Conservation (phyloP, 2,888 invertebrate species). For the Acanthosoma haemorrhoidale region DNA sequence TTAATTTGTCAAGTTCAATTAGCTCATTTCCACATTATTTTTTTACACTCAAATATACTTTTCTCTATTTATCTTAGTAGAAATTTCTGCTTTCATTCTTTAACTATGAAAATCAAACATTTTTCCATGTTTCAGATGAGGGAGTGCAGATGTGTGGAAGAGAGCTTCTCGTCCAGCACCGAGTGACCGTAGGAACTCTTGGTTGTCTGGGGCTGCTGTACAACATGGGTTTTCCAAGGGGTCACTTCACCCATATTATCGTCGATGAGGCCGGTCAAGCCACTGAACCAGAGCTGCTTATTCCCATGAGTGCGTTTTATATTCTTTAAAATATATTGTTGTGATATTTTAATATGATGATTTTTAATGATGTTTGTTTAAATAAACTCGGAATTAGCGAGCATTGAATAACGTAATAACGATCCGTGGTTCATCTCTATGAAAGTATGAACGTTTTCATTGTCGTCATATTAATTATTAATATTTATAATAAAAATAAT, state of each 20-base stretch:
- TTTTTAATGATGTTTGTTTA: too few relatives aligned
- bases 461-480: too few relatives aligned
- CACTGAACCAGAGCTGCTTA: constrained; percentile 82
- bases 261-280: constrained; percentile 93
- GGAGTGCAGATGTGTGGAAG: constrained; percentile 36
- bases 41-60: too few relatives aligned
- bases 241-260: constrained; percentile 85
- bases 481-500: too few relatives aligned
- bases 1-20: background rate
- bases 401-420: too few relatives aligned
- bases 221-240: constrained; percentile 60
- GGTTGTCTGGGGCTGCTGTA: constrained; percentile 63
- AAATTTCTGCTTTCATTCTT: too few relatives aligned
- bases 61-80: too few relatives aligned
- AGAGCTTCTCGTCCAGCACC: constrained; percentile 62
- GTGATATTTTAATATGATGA: too few relatives aligned
- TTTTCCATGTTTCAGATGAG: constrained; percentile 23
- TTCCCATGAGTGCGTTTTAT: constrained; percentile 70
- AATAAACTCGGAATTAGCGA: too few relatives aligned
- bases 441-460: too few relatives aligned
- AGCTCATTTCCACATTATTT: too few relatives aligned
- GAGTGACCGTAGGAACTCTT: constrained; percentile 83
- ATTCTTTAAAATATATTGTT: background rate
- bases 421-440: too few relatives aligned
- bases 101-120: background rate